phyloP scores from a whole-genome alignment of 2,888 invertebrate species.

The Drosophila prostipennis region DNA sequence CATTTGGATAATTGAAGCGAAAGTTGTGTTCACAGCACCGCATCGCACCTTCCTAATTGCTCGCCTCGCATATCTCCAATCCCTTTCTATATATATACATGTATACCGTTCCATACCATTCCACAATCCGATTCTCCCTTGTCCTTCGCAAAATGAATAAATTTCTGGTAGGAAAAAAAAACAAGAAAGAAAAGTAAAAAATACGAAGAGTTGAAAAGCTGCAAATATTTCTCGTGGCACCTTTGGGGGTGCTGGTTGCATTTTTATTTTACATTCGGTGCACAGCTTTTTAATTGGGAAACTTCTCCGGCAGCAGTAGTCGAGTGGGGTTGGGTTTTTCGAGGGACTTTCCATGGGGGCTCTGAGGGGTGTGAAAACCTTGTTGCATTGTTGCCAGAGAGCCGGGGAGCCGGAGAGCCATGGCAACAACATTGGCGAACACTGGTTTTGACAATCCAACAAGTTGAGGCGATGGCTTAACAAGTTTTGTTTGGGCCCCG shows the following conservation, averaged over 20 bases:
- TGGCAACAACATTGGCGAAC: constrained; percentile 16
- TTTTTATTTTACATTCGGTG: constrained; percentile 28
- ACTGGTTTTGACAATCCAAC: constrained; percentile 56
- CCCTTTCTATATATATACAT: background rate
- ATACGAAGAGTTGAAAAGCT: constrained; percentile 22
- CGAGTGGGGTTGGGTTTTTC: background rate
- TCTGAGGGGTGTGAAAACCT: constrained; percentile 9
- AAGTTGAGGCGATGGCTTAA: constrained; percentile 50
- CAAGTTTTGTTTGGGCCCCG: constrained; percentile 35
- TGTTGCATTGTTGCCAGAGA: constrained; percentile 41
- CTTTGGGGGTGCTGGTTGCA: constrained; percentile 28
- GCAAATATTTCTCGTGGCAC: constrained; percentile 39
- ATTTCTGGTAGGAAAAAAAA: constrained; percentile 19
- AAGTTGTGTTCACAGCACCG: constrained; percentile 50
- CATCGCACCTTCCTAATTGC: constrained; percentile 46
- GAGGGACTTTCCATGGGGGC: background rate
- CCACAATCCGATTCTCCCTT: constrained; percentile 9
- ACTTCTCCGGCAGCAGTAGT: constrained; percentile 28
- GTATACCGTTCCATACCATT: background rate
- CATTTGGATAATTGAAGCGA: constrained; percentile 53
- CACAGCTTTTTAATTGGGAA: constrained; percentile 49
- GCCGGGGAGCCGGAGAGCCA: constrained; percentile 21
- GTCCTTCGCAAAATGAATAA: constrained; percentile 30
- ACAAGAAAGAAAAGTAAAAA: background rate
- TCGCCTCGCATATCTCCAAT: constrained; percentile 25